Evolutionary conservation across 2,888 invertebrate genomes (phyloP).

Genomic region (Ligdia adustata): DNA sequence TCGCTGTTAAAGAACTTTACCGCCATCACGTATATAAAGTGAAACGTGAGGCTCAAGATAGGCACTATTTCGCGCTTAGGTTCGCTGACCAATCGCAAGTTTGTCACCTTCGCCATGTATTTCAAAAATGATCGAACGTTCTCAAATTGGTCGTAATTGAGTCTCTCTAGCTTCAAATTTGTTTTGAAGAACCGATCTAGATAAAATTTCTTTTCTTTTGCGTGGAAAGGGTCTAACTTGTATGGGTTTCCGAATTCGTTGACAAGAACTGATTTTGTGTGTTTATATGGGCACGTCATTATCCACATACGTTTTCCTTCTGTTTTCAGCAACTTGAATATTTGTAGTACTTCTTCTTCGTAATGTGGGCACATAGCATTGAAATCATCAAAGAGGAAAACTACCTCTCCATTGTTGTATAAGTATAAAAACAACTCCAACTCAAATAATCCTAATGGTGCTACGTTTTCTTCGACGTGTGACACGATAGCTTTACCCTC

Average conservation of each 20-base stretch:
- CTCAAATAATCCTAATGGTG: constrained; percentile 38
- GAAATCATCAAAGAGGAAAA: constrained; percentile 50
- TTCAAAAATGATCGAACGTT: constrained; percentile 42
- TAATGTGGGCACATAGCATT: constrained; percentile 46
- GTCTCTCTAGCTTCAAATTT: constrained; percentile 44
- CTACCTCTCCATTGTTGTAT: constrained; percentile 41
- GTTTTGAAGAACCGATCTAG: constrained; percentile 45
- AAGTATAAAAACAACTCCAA: constrained; percentile 44
- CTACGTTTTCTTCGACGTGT: constrained; percentile 18
- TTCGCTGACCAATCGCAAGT: constrained; percentile 11
- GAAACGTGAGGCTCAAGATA: constrained; percentile 43
- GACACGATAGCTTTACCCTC: constrained; percentile 29
- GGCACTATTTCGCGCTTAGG: constrained; percentile 37
- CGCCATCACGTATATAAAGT: constrained; percentile 41
- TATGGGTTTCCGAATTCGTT: constrained; percentile 38
- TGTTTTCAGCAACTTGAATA: constrained; percentile 39
- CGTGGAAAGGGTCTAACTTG: constrained; percentile 37
- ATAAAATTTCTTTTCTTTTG: constrained; percentile 39
- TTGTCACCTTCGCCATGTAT: constrained; percentile 30
- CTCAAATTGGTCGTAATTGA: constrained; percentile 46
- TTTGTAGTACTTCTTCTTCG: constrained; percentile 41
- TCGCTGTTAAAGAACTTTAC: constrained; percentile 43
- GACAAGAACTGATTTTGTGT: constrained; percentile 35
- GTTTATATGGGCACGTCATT: constrained; percentile 42
- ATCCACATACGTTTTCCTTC: constrained; percentile 47